Evolutionary conservation across 1,140 invertebrate genomes (phyloP).

Genomic region (Hyposmocoma kahamanoa): DNA sequence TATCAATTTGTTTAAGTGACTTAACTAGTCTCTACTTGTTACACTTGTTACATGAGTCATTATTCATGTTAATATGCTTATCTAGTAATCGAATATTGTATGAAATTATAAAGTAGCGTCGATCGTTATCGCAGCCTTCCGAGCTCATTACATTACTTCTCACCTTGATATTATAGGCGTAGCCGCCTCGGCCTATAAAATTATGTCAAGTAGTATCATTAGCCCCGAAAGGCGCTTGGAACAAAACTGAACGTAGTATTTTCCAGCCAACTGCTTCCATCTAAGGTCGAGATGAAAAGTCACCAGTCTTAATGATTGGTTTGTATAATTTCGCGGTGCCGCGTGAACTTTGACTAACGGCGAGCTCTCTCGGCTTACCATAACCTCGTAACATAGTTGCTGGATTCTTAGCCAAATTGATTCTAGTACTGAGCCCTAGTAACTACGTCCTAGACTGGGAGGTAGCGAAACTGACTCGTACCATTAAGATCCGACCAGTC

Average conservation of each 20-base stretch:
- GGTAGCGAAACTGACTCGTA: not conserved
- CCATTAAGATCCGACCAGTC: not conserved
- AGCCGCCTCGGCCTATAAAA: not conserved
- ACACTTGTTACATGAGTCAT: too few relatives aligned
- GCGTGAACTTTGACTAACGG: slow-evolving; percentile 56
- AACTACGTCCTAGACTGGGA: slow-evolving; percentile 15
- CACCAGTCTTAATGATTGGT: slow-evolving; percentile 46
- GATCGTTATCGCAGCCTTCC: not conserved
- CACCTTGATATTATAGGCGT: not conserved
- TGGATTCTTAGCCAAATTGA: slow-evolving; percentile 49
- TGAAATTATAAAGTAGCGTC: too few relatives aligned
- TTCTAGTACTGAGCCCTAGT: slow-evolving; percentile 26
- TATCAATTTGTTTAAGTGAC: too few relatives aligned
- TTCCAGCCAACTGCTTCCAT: slow-evolving; percentile 16
- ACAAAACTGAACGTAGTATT: slow-evolving; percentile 14
- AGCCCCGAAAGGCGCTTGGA: not conserved
- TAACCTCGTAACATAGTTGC: slow-evolving; percentile 62
- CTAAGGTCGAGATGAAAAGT: slow-evolving; percentile 48
- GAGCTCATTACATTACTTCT: not conserved
- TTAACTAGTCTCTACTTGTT: too few relatives aligned
- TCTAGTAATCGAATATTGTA: too few relatives aligned
- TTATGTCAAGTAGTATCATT: slow-evolving; percentile 4
- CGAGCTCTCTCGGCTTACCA: slow-evolving; percentile 39
- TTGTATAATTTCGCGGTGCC: slow-evolving; percentile 51
- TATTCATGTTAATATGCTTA: too few relatives aligned